These are phyloP conservation scores for Verasper variegatus DNA, from an alignment of 2,113 vertebrate genomes.

Conservation along the genomic window DNA sequence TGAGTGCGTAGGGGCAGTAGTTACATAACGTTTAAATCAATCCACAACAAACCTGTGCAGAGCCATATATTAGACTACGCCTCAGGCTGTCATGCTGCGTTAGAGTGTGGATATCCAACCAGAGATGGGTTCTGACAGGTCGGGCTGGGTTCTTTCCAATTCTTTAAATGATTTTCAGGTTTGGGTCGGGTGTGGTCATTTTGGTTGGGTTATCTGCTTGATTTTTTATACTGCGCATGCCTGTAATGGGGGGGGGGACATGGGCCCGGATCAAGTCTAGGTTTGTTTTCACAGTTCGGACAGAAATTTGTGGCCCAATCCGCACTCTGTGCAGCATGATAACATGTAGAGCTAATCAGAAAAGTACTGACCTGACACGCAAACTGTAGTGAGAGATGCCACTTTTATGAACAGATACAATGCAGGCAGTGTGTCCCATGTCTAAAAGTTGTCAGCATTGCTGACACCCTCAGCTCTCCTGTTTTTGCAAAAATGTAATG, in stretches of 20 bases:
- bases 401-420: not conserved
- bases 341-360: conserved; percentile 38
- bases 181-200: too few relatives aligned
- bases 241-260: too few relatives aligned
- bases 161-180: too few relatives aligned
- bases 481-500: conserved; percentile 63
- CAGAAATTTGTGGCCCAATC: too few relatives aligned
- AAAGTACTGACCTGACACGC: not conserved
- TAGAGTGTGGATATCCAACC: conserved; percentile 1
- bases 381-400: not conserved
- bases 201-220: too few relatives aligned
- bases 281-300: too few relatives aligned
- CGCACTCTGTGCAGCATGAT: not conserved
- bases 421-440: too few relatives aligned
- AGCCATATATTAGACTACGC: not conserved
- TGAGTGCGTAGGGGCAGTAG: not conserved
- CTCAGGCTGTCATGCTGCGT: conserved; percentile 12
- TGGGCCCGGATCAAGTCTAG: too few relatives aligned
- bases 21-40: not conserved
- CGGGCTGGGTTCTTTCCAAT: too few relatives aligned
- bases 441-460: conserved; percentile 64
- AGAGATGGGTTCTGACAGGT: not conserved
- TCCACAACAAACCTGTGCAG: not conserved
- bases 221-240: too few relatives aligned
- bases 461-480: conserved; percentile 55